Evolutionary conservation across 1,140 invertebrate genomes (phyloP).

Genomic region (Bombus superbus): DNA sequence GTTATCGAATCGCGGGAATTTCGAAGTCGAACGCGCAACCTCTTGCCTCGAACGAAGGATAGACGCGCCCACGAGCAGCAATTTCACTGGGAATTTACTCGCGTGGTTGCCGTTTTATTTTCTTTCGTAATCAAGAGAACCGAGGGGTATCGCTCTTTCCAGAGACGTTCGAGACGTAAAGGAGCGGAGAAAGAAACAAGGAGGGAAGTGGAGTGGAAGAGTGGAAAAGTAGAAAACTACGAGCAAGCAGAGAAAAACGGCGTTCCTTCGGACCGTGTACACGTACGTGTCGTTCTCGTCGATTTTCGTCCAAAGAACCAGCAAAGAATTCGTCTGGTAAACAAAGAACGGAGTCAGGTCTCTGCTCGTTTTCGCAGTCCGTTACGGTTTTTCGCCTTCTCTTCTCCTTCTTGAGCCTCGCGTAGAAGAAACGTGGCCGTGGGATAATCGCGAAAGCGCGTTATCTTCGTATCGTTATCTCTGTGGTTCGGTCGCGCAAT

Average conservation of each 20-base stretch:
- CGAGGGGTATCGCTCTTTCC: neutral
- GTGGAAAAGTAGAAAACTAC: neutral
- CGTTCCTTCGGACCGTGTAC: neutral
- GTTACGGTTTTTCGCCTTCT: neutral
- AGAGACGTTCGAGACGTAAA: neutral
- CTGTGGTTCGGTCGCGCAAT: rapidly evolving
- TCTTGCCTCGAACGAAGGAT: neutral
- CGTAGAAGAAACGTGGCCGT: neutral
- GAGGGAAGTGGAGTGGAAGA: neutral
- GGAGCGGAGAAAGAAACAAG: too few species aligned
- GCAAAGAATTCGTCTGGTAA: neutral
- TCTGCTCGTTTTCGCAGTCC: neutral
- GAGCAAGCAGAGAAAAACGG: too few species aligned
- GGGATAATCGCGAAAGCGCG: neutral
- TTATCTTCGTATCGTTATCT: neutral
- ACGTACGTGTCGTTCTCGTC: neutral
- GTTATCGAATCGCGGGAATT: neutral
- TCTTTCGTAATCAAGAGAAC: neutral
- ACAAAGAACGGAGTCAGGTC: neutral
- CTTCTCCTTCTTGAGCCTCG: too few species aligned
- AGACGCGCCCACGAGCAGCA: too few species aligned
- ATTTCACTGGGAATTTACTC: too few species aligned
- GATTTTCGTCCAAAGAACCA: neutral
- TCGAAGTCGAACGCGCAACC: neutral
- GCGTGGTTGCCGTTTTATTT: too few species aligned